phyloP scores from a whole-genome alignment of 2,888 invertebrate genomes.

The Troides aeacus region DNA sequence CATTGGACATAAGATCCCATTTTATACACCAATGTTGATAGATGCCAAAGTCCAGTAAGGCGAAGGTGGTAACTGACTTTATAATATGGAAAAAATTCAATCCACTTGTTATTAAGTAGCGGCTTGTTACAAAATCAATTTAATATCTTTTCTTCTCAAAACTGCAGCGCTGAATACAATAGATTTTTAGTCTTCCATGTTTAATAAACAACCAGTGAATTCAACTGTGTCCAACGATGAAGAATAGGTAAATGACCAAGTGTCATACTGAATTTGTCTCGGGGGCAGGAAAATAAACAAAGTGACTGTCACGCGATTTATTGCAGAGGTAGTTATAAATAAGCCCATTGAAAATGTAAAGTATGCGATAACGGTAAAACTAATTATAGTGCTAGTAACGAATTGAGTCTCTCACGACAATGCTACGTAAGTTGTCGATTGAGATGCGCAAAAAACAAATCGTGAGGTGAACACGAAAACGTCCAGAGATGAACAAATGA shows the following conservation, averaged over 20 bases:
- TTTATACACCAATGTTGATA: not conserved
- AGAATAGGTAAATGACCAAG: constrained; percentile 17
- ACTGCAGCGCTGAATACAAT: not conserved
- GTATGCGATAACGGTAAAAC: constrained; percentile 67
- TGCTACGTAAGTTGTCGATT: constrained; percentile 53
- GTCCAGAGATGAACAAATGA: constrained; percentile 10
- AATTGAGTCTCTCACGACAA: constrained; percentile 70
- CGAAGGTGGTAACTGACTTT: not conserved
- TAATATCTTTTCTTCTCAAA: constrained; percentile 18
- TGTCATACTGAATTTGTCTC: constrained; percentile 23
- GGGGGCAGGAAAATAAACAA: constrained; percentile 53
- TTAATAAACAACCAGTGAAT: not conserved
- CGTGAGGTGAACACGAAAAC: constrained; percentile 63
- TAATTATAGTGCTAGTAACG: constrained; percentile 71
- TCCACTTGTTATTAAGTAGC: constrained; percentile 11
- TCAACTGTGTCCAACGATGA: constrained; percentile 3
- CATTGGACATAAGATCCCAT: constrained; percentile 1
- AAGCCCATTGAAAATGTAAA: constrained; percentile 63
- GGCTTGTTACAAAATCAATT: constrained; percentile 2
- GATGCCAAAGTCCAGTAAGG: constrained; percentile 2
- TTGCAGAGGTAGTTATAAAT: constrained; percentile 49
- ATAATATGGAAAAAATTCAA: constrained; percentile 10
- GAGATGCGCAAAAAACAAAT: constrained; percentile 64
- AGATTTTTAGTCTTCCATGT: constrained; percentile 7
- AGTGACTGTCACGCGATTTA: constrained; percentile 54